phyloP scores from a whole-genome alignment of 2,888 invertebrate genomes.

The Synanthedon tipuliformis region DNA sequence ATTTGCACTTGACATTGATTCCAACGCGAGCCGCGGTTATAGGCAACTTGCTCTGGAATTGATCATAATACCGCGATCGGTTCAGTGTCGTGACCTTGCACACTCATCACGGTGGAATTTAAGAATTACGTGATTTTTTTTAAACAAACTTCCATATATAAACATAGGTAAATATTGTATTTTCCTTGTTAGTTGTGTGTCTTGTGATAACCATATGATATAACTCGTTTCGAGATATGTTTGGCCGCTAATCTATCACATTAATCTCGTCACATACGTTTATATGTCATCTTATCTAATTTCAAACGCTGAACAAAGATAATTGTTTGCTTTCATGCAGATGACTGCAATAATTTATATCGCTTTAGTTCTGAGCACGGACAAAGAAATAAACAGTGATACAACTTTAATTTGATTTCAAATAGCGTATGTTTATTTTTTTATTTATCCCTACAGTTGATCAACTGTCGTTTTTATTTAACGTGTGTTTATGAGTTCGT shows the following conservation, averaged over 20 bases:
- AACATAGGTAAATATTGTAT: background rate
- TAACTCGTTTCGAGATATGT: background rate
- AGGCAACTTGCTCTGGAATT: constrained; percentile 20
- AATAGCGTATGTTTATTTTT: no score
- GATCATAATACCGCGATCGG: constrained; percentile 24
- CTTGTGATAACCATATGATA: no score
- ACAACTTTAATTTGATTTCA: no score
- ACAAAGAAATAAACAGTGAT: no score
- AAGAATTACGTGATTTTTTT: background rate
- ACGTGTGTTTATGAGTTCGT: background rate
- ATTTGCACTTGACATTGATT: constrained; percentile 32
- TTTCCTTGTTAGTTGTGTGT: no score
- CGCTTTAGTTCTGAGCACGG: background rate
- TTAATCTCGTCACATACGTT: background rate
- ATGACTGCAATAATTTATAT: background rate
- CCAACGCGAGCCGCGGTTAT: constrained; percentile 6
- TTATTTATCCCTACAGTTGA: no score
- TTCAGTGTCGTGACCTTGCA: constrained; percentile 33
- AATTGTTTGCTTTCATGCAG: background rate
- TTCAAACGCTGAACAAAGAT: background rate
- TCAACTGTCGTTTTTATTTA: no score
- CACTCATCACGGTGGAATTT: background rate
- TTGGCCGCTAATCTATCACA: background rate
- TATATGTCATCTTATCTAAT: background rate
- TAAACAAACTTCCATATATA: background rate